Percentiles rank a stretch among this genome's conserved stretches.
phyloP scores from a whole-genome alignment of 2,797 vertebrate genomes.

The Hippoglossus hippoglossus region DNA sequence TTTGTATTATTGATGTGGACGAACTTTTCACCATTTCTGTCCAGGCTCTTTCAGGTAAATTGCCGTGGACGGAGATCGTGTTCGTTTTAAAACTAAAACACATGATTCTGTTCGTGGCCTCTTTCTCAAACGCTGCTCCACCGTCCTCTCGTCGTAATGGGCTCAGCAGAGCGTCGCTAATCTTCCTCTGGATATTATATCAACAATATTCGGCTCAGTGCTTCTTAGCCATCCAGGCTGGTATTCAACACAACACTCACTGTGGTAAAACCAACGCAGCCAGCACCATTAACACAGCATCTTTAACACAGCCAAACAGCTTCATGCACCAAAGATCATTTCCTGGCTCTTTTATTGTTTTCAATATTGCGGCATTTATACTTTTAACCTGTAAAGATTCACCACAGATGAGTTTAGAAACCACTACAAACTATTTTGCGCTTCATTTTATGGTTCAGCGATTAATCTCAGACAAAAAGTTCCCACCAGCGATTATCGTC shows the following conservation, averaged over 20 bases:
- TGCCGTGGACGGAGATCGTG: neutral
- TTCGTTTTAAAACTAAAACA: too few species aligned
- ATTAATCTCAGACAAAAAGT: neutral
- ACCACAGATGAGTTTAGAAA: neutral
- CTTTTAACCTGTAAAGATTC: neutral
- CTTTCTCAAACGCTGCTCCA: neutral
- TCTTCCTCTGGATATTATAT: constrained; percentile 39
- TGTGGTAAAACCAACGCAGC: constrained; percentile 31
- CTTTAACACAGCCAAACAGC: neutral
- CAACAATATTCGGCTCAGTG: constrained; percentile 57
- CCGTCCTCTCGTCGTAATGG: constrained; percentile 2
- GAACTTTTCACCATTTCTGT: too few species aligned
- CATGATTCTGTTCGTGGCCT: too few species aligned
- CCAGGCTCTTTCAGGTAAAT: neutral
- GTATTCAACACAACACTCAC: constrained; percentile 32
- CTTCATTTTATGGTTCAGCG: neutral
- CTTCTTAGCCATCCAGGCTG: constrained; percentile 39
- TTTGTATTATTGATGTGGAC: too few species aligned
- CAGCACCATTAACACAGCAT: constrained; percentile 3
- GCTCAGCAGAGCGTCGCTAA: constrained; percentile 21
- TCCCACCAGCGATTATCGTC: neutral
- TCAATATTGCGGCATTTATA: too few species aligned
- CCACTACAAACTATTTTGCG: too few species aligned
- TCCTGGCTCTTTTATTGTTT: neutral
- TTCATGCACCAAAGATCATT: neutral